Base-by-base conservation (phyloP, 2,888 invertebrate genomes). In the Vandiemenella viatica region DNA sequence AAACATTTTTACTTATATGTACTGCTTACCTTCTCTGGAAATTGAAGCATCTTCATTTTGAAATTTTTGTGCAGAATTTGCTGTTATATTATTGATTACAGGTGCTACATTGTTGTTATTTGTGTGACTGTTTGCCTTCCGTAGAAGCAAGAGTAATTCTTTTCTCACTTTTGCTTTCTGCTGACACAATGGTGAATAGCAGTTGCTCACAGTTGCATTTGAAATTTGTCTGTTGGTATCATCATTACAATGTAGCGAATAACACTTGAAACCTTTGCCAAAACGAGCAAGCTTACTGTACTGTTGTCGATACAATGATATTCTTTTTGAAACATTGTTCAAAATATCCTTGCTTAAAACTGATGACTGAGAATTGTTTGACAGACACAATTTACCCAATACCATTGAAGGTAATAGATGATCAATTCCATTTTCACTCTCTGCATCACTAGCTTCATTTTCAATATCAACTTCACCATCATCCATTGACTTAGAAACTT, bases 101-200 rank as follows among this genome's bases (percentile, higher is more conserved):
- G n/a, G n/a, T n/a, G n/a, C n/a, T n/a, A n/a, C n/a, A n/a, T n/a
- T n/a, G 17, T 51, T 50, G 37, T 49, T 52, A 43, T 46, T 51
- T 16, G 44, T 19, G 40, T 51, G 51, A 15, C 42, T 67, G 55
- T 79, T 82, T 4, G 79, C 79, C 62, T 74, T 78, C 62, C 80
- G 67, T 61, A 79, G 60, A 57, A 79, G 59, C 50, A 72, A 58
- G 57, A 80, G 62, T 44, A 88, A 65, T 59, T 86, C 81, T 56
- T 77, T 77, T 44, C 86, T 74, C 4, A 87, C 69, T 56, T 75
- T 75, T 5, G 75, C 77, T 61, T 83, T 80, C 61, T 81, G 80
- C 46, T 85, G 69, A 62, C 90, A 91, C 43, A 83, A 65, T 0
- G 89, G 86, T 0, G 90, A 90, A 62, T 85, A 91, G 59, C 90